These are phyloP conservation scores for Macrochelys suwanniensis DNA, from an alignment of 2,797 vertebrate species.

Conservation along the genomic window DNA sequence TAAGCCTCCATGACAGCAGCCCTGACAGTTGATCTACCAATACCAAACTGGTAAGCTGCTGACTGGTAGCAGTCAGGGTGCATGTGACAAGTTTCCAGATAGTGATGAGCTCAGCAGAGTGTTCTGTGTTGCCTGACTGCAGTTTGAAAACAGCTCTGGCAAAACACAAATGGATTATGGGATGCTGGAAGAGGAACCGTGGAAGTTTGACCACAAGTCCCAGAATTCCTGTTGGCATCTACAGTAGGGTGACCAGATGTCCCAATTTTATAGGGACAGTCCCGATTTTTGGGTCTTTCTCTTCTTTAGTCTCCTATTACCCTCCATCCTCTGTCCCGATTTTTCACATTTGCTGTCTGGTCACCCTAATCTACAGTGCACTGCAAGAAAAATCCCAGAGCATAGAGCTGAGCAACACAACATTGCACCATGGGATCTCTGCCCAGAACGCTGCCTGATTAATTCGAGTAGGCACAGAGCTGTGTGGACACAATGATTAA, in stretches of 20 bases:
- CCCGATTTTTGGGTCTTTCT: no score
- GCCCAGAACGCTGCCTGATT: neutral
- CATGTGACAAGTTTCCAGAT: neutral
- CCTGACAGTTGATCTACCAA: neutral
- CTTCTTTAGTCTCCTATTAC: no score
- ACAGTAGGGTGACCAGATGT: neutral
- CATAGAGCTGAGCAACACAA: neutral
- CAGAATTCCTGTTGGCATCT: neutral
- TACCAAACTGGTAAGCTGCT: neutral
- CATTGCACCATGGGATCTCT: neutral
- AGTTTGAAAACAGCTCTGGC: neutral
- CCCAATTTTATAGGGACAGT: no score
- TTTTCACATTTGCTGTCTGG: no score
- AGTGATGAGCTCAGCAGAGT: neutral
- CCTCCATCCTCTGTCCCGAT: no score
- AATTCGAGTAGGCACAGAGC: neutral
- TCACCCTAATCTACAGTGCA: neutral
- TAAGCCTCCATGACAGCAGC: neutral
- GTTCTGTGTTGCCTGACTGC: fast-evolving
- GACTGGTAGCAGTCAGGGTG: neutral
- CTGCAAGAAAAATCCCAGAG: neutral
- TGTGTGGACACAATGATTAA: neutral
- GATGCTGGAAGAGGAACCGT: neutral
- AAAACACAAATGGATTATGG: neutral
- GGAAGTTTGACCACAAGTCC: neutral